phyloP scores from a whole-genome alignment of 2,113 vertebrate species.

The Phodopus roborovskii region DNA sequence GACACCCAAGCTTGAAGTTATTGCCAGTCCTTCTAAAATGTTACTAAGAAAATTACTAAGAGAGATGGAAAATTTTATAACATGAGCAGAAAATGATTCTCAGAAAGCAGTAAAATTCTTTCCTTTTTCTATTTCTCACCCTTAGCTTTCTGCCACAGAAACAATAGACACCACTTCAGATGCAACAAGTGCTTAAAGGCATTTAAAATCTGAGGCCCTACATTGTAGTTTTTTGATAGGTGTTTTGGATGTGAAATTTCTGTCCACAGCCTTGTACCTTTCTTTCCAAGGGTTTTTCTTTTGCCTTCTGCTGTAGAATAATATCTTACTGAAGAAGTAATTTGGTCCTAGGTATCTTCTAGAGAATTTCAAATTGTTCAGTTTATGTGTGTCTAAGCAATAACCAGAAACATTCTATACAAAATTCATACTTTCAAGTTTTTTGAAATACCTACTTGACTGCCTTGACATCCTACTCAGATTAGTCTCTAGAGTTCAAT shows the following conservation, averaged over 20 bases:
- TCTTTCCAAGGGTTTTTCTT: accelerated
- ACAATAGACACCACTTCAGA: not conserved
- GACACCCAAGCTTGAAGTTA: not conserved
- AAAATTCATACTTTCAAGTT: not conserved
- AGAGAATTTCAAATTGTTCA: not conserved
- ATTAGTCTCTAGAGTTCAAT: not conserved
- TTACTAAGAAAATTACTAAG: not conserved
- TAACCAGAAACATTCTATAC: not conserved
- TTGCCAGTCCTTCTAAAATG: not conserved
- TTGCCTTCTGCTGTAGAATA: not conserved
- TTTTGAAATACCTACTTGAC: not conserved
- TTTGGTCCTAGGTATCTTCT: accelerated
- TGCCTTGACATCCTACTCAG: not conserved
- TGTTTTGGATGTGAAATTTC: accelerated
- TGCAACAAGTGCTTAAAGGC: not conserved
- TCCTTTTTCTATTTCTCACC: not conserved
- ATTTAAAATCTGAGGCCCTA: not conserved
- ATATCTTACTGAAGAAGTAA: not conserved
- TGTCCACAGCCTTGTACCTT: too few species aligned
- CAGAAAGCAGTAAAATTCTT: not conserved
- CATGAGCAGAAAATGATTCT: not conserved
- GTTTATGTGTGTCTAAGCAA: not conserved
- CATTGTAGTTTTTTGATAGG: not conserved
- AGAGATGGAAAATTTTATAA: not conserved
- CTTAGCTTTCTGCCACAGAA: not conserved